These are phyloP conservation scores for Papilio elwesi DNA, from an alignment of 2,888 invertebrate species.

Conservation along the genomic window DNA sequence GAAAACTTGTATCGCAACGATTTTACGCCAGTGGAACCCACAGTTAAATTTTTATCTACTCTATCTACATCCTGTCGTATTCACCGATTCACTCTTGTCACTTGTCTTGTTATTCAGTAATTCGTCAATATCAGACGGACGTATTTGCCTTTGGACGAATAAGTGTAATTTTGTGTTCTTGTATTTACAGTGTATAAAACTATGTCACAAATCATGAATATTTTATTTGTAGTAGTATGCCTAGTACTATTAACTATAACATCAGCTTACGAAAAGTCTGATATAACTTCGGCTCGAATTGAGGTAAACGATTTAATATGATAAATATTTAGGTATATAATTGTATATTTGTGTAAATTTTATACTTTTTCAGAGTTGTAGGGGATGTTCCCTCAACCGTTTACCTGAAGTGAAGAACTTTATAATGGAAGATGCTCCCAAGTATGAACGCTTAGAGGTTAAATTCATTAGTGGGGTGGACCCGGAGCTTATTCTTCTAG, in stretches of 20 bases:
- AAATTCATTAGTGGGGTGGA: constrained; percentile 87
- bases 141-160: too few relatives aligned
- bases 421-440: constrained; percentile 87
- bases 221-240: constrained; percentile 50
- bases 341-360: neutral
- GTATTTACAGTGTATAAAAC: neutral
- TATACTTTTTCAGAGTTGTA: constrained; percentile 84
- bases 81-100: too few relatives aligned
- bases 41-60: too few relatives aligned
- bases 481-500: constrained; percentile 86
- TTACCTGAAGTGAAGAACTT: constrained; percentile 87
- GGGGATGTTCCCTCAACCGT: constrained; percentile 87
- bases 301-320: constrained; percentile 61
- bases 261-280: constrained; percentile 60
- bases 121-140: too few relatives aligned
- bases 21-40: too few relatives aligned
- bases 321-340: constrained; percentile 25
- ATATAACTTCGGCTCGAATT: constrained; percentile 73
- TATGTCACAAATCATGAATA: constrained; percentile 26
- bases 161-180: neutral
- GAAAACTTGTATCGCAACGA: too few relatives aligned
- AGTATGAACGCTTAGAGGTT: constrained; percentile 85
- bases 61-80: too few relatives aligned
- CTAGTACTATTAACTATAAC: constrained; percentile 49
- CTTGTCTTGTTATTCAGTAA: too few relatives aligned